Conservation (phyloP, 2,888 invertebrate species). For the Heteropelma amictum region DNA sequence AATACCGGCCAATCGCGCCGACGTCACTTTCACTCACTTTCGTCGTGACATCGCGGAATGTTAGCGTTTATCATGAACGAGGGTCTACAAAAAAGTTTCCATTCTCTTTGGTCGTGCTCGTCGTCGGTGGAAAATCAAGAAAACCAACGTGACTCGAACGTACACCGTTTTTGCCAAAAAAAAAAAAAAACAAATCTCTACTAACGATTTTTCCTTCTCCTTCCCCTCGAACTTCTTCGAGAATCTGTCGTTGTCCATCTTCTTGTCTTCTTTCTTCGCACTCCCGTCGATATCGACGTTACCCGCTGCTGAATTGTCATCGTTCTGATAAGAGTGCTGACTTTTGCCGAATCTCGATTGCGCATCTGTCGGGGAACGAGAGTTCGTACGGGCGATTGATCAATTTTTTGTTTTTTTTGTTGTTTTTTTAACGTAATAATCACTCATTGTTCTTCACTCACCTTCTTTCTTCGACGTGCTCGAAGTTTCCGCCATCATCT, state of each 20-base stretch:
- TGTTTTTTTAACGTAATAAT: too few species aligned
- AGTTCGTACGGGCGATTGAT: neutral
- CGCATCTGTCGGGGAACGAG: slow-evolving; percentile 14
- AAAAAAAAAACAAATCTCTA: slow-evolving; percentile 34
- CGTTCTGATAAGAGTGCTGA: slow-evolving; percentile 29
- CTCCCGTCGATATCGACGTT: slow-evolving; percentile 66
- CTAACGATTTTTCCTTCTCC: slow-evolving; percentile 70
- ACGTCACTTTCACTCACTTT: neutral
- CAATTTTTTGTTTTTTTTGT: neutral
- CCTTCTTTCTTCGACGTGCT: slow-evolving; percentile 71
- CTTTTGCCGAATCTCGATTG: slow-evolving; percentile 30
- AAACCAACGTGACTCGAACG: slow-evolving; percentile 9
- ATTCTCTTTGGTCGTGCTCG: neutral
- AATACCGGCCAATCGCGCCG: neutral
- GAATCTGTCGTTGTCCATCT: slow-evolving; percentile 62
- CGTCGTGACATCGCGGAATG: neutral
- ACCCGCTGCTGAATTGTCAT: slow-evolving; percentile 32
- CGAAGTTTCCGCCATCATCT: slow-evolving; percentile 73
- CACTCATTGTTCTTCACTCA: slow-evolving; percentile 64
- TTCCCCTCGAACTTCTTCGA: slow-evolving; percentile 66
- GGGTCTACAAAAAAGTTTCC: neutral
- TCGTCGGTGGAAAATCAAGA: too few species aligned
- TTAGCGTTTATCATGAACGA: neutral
- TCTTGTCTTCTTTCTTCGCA: slow-evolving; percentile 68
- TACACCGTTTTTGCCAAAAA: neutral